Percentiles rank a stretch among this genome's conserved stretches.
Conservation (phyloP, 2,888 invertebrate genomes). For the Morpho helenor region DNA sequence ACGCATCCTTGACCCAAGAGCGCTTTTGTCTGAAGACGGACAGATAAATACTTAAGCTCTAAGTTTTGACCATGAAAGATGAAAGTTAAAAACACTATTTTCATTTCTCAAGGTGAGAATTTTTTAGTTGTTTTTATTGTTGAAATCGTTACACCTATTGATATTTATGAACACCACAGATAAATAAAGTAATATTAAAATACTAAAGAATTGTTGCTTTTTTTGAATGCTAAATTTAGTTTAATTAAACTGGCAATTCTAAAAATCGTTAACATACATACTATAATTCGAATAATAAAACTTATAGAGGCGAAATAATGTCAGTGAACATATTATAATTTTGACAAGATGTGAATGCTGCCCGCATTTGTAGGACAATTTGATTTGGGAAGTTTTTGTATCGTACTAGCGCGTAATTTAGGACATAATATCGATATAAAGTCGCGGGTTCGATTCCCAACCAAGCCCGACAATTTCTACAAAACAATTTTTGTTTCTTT, state of each 20-base stretch:
- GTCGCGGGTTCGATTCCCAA: too few species aligned
- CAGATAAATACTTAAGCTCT: constrained; percentile 22
- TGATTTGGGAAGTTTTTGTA: too few species aligned
- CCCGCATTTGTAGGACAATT: too few species aligned
- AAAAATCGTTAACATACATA: background rate
- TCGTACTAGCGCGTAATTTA: too few species aligned
- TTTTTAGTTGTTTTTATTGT: constrained; percentile 18
- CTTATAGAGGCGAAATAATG: too few species aligned
- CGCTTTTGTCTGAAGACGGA: constrained; percentile 31
- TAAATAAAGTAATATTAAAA: background rate
- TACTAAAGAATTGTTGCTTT: background rate
- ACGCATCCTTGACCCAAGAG: constrained; percentile 47
- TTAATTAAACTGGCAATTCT: background rate
- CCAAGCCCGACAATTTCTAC: too few species aligned
- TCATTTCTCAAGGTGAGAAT: constrained; percentile 31
- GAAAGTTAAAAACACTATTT: constrained; percentile 32
- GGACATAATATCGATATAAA: too few species aligned
- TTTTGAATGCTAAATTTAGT: background rate
- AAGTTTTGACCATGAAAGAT: constrained; percentile 33
- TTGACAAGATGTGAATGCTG: too few species aligned
- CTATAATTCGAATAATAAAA: too few species aligned
- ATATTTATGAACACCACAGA: constrained; percentile 4
- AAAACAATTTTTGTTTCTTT: too few species aligned
- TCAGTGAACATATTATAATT: too few species aligned
- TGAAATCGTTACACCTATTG: constrained; percentile 14